phyloP scores from a whole-genome alignment of 2,888 invertebrate species.

The Charanyca ferruginea region DNA sequence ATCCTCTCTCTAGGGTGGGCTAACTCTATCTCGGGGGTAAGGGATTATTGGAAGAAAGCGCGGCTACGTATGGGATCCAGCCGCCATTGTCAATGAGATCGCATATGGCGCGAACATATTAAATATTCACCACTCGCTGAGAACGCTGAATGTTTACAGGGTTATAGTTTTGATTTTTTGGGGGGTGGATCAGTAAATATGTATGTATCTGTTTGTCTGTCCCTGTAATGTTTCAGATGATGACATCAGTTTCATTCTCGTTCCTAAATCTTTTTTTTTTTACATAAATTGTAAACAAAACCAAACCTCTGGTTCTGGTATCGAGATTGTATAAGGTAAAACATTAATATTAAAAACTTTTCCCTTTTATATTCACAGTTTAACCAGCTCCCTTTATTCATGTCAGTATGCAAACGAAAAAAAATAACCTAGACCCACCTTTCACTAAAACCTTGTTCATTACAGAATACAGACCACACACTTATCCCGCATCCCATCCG shows the following conservation, averaged over 20 bases:
- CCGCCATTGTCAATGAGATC: constrained; percentile 80
- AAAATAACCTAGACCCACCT: constrained; percentile 62
- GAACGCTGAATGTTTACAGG: constrained; percentile 58
- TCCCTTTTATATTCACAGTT: constrained; percentile 11
- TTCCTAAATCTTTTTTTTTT: background rate
- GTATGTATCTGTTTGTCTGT: constrained; percentile 6
- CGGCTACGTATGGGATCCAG: constrained; percentile 67
- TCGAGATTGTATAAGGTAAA: too few species aligned
- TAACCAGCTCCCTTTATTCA: constrained; percentile 33
- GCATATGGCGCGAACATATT: constrained; percentile 81
- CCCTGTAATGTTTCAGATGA: background rate
- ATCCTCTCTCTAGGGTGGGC: constrained; percentile 75
- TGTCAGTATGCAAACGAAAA: constrained; percentile 62
- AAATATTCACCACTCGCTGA: constrained; percentile 81
- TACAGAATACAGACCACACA: constrained; percentile 86
- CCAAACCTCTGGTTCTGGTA: too few species aligned
- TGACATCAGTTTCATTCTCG: background rate
- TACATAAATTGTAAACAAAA: too few species aligned
- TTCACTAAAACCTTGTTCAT: constrained; percentile 66
- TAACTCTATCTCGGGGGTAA: constrained; percentile 76
- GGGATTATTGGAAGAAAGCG: constrained; percentile 83
- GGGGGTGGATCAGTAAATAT: constrained; percentile 44
- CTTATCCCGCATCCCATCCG: constrained; percentile 85
- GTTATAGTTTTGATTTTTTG: constrained; percentile 63
- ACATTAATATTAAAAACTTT: background rate